phyloP scores from a whole-genome alignment of 2,888 invertebrate genomes.

The Stomorhina lunata region DNA sequence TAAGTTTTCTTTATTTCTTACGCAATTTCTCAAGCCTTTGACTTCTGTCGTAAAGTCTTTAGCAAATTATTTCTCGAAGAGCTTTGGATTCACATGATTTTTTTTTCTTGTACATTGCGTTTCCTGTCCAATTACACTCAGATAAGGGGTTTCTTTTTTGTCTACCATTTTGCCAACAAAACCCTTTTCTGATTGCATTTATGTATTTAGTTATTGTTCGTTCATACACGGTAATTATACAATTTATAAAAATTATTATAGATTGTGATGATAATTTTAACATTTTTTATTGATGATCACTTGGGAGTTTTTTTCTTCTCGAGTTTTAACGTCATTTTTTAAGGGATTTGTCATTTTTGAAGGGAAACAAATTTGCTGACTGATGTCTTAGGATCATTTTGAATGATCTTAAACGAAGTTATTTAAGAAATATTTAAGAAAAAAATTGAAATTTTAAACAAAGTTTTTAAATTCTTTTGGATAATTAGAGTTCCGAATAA shows the following conservation, averaged over 20 bases:
- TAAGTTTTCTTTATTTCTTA: background rate
- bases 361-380: too few relatives aligned
- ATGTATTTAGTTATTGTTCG: too few relatives aligned
- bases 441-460: too few relatives aligned
- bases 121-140: conserved; percentile 65
- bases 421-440: too few relatives aligned
- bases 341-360: too few relatives aligned
- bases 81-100: conserved; percentile 50
- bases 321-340: too few relatives aligned
- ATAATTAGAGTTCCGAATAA: too few relatives aligned
- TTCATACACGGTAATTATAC: conserved; percentile 52
- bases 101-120: conserved; percentile 24
- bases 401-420: too few relatives aligned
- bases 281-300: background rate
- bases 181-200: conserved; percentile 24
- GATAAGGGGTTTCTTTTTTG: conserved; percentile 9
- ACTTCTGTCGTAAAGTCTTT: conserved; percentile 16
- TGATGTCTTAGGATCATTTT: too few relatives aligned
- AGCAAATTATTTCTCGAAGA: conserved; percentile 36
- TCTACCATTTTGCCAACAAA: background rate
- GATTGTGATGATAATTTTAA: background rate
- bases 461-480: too few relatives aligned
- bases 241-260: conserved; percentile 52
- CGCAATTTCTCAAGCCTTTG: conserved; percentile 55
- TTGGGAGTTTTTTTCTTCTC: too few relatives aligned